Evolutionary conservation across 2,797 vertebrate species (phyloP).

Genomic region (Choloepus didactylus): DNA sequence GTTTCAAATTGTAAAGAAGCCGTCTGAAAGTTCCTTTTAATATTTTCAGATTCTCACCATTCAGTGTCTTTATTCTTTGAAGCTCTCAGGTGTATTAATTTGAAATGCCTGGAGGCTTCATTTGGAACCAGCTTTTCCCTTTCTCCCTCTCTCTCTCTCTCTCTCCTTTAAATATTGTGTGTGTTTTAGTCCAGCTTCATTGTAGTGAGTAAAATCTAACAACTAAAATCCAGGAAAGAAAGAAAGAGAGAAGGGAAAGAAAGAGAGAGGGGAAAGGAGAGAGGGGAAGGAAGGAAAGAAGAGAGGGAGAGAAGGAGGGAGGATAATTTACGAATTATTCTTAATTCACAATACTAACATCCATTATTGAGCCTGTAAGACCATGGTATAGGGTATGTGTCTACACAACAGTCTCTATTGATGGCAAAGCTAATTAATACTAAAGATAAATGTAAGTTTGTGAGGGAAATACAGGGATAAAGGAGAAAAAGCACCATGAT

Average conservation of each 20-base stretch:
- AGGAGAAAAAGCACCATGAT: background rate
- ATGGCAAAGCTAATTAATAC: background rate
- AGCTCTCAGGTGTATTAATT: background rate
- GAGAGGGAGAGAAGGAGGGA: background rate
- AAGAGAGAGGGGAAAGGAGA: background rate
- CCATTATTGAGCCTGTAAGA: background rate
- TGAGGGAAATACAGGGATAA: background rate
- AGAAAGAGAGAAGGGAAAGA: background rate
- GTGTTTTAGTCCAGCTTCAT: background rate
- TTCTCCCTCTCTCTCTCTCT: background rate
- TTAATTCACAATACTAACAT: background rate
- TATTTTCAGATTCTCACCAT: background rate
- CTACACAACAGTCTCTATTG: background rate
- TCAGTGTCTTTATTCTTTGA: conserved; percentile 36
- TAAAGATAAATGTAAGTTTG: background rate
- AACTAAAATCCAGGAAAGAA: background rate
- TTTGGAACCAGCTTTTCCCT: background rate
- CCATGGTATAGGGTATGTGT: background rate
- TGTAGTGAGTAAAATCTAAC: conserved; percentile 31
- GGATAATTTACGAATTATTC: background rate
- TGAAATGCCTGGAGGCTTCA: conserved; percentile 2
- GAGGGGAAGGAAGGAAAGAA: background rate
- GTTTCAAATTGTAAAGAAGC: conserved; percentile 47
- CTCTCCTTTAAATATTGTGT: background rate
- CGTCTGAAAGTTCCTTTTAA: conserved; percentile 36